These are phyloP conservation scores for Cervus canadensis DNA, from an alignment of 2,113 vertebrate genomes.

Conservation along the genomic window DNA sequence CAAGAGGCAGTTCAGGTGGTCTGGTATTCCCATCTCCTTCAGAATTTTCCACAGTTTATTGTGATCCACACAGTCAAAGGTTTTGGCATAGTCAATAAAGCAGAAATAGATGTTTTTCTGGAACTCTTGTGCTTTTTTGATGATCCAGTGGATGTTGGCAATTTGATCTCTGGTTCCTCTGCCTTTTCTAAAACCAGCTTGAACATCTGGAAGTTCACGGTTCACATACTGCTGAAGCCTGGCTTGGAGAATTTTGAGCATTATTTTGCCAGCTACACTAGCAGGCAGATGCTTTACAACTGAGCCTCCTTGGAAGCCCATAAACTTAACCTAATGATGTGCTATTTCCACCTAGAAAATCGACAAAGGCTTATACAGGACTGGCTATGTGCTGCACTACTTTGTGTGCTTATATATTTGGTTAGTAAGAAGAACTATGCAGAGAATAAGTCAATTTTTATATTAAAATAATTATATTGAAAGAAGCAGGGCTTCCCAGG, in stretches of 20 bases:
- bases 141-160: background rate
- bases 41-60: background rate
- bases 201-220: background rate
- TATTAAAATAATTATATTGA: background rate
- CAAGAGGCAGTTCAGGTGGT: background rate
- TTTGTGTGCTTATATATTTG: background rate
- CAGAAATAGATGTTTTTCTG: background rate
- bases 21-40: background rate
- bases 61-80: background rate
- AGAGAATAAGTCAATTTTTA: background rate
- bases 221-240: background rate
- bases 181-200: background rate
- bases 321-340: background rate
- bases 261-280: background rate
- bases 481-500: background rate
- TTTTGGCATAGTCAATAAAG: background rate
- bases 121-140: background rate
- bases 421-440: background rate
- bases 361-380: background rate
- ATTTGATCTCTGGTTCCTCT: background rate
- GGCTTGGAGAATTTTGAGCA: background rate
- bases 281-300: background rate
- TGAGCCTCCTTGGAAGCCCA: background rate
- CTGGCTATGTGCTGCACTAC: too few relatives aligned
- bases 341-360: background rate